Conservation (phyloP, 2,797 vertebrate species). For the Cossypha caffra region DNA sequence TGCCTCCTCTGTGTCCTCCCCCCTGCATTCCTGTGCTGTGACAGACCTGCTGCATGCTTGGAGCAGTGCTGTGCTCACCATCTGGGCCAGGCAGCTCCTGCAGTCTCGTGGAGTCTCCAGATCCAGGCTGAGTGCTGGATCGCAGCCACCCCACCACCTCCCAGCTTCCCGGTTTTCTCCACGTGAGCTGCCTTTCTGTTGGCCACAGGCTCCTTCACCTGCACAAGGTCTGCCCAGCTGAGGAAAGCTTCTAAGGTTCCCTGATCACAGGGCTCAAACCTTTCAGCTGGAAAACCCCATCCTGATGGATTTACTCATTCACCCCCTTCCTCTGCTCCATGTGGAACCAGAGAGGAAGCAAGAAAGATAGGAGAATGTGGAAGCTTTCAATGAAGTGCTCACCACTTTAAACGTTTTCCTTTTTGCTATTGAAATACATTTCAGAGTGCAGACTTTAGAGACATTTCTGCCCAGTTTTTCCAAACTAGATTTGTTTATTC, state of each 20-base stretch:
- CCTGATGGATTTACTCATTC: not conserved
- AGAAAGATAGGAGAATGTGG: fast-evolving
- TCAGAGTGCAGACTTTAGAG: not conserved
- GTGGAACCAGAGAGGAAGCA: not conserved
- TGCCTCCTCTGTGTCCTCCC: not conserved
- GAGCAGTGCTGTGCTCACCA: constrained; percentile 17
- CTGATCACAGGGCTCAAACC: fast-evolving
- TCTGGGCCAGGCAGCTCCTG: constrained; percentile 15
- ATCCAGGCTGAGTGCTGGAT: not conserved
- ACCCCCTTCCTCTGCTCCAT: not conserved
- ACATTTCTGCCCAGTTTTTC: not conserved
- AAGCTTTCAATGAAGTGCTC: not conserved
- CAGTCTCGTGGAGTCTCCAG: not conserved
- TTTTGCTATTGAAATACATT: not conserved
- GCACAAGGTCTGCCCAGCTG: not conserved
- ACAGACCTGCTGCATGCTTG: not conserved
- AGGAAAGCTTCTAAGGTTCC: not conserved
- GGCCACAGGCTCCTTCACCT: not conserved
- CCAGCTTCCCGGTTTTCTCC: not conserved
- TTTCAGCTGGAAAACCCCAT: not conserved
- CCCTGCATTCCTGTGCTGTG: not conserved
- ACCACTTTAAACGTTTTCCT: not conserved
- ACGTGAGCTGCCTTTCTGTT: not conserved
- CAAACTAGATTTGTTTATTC: not conserved
- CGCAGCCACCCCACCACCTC: not conserved